phyloP scores from a whole-genome alignment of 2,113 vertebrate species.

The Nyctereutes procyonoides region DNA sequence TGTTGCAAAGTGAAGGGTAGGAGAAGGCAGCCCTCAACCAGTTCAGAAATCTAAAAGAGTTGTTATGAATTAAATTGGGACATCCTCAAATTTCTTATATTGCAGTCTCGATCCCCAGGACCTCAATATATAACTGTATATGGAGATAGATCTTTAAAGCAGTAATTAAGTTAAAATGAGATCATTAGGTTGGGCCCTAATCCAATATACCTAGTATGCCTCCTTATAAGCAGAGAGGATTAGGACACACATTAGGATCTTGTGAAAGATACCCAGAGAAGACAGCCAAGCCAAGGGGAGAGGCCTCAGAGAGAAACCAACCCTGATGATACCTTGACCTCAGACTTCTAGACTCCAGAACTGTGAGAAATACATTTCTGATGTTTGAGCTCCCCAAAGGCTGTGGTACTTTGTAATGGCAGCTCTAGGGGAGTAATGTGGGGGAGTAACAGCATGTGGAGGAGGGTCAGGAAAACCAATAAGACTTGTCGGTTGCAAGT shows the following conservation, averaged over 20 bases:
- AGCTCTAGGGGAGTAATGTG: neutral
- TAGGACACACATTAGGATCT: neutral
- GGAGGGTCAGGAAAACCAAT: neutral
- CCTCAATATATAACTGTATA: neutral
- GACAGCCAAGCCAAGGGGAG: neutral
- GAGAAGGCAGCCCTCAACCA: neutral
- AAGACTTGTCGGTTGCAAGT: neutral
- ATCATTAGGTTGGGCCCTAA: neutral
- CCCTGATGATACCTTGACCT: neutral
- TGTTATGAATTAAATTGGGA: neutral
- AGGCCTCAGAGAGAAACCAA: neutral
- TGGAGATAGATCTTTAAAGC: neutral
- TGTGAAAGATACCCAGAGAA: neutral
- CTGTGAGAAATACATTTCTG: neutral
- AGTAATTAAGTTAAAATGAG: neutral
- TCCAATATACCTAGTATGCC: neutral
- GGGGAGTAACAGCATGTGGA: too few relatives aligned
- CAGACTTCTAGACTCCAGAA: neutral
- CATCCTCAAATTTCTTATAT: neutral
- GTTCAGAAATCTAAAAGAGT: neutral
- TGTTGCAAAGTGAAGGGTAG: neutral
- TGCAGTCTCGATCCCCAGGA: neutral
- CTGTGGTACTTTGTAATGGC: neutral
- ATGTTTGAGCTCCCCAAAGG: neutral
- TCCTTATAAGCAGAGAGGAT: neutral